phyloP scores from a whole-genome alignment of 1,140 invertebrate genomes.

The Cydia fagiglandana region DNA sequence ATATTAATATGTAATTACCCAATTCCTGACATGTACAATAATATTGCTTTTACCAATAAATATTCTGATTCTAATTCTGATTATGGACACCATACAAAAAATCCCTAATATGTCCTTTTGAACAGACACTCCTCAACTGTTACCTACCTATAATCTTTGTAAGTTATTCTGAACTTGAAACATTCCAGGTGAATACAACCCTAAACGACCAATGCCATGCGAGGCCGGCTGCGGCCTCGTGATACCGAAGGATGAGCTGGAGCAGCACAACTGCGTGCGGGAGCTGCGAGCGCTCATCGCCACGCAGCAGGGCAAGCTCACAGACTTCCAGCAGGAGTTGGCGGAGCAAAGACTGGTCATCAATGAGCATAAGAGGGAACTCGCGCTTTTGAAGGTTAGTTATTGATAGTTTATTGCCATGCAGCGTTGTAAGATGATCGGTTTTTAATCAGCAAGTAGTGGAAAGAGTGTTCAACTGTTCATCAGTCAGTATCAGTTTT shows the following conservation, averaged over 20 bases:
- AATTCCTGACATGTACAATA: too few species aligned
- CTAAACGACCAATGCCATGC: conserved; percentile 94
- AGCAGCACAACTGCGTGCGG: conserved; percentile 95
- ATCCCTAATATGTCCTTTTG: too few species aligned
- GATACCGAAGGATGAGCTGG: conserved; percentile 96
- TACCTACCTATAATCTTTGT: too few species aligned
- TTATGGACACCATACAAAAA: too few species aligned
- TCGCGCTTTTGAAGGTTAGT: conserved; percentile 88
- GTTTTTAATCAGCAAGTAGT: too few species aligned
- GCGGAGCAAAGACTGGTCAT: conserved; percentile 92
- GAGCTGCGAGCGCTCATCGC: conserved; percentile 92
- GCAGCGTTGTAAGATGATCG: too few species aligned
- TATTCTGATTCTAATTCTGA: too few species aligned
- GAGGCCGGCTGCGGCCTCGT: conserved; percentile 95
- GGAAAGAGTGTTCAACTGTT: too few species aligned
- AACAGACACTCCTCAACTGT: too few species aligned
- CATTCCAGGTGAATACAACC: conserved; percentile 83
- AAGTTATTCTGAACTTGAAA: neutral
- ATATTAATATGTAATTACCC: too few species aligned
- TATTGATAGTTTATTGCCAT: conserved; percentile 22
- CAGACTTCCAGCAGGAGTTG: conserved; percentile 91
- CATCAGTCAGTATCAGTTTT: too few species aligned
- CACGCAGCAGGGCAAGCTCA: conserved; percentile 91
- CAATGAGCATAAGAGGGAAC: conserved; percentile 92
- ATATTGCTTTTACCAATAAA: too few species aligned